A percentile compares a stretch with the other conserved stretches of the same genome.
Conservation (phyloP, 2,888 invertebrate species). For the Protula sp. region DNA sequence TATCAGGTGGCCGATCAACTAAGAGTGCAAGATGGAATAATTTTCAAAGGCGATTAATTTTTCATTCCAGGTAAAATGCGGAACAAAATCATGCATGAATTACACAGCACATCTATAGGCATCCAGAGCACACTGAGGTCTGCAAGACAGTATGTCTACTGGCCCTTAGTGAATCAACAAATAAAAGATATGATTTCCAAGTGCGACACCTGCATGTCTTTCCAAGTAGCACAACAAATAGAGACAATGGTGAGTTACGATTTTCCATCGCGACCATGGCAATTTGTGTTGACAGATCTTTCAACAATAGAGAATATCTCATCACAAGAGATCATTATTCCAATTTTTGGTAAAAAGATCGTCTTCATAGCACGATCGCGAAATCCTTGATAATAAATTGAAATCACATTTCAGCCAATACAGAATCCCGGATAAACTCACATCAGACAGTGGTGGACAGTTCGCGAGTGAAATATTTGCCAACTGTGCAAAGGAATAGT, state of each 20-base stretch:
- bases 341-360: constrained; percentile 6
- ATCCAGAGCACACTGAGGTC: too few species aligned
- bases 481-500: background rate
- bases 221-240: constrained; percentile 19
- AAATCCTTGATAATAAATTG: background rate
- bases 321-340: constrained; percentile 3
- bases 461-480: background rate
- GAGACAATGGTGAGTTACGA: constrained; percentile 5
- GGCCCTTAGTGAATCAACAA: background rate
- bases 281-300: background rate
- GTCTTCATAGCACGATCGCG: background rate
- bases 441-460: background rate
- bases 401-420: background rate
- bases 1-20: constrained; percentile 21
- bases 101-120: constrained; percentile 5
- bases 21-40: constrained; percentile 14
- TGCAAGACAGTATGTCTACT: too few species aligned
- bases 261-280: constrained; percentile 2
- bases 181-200: background rate
- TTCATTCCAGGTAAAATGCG: constrained; percentile 11
- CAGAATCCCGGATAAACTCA: background rate
- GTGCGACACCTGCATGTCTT: constrained; percentile 10
- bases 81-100: background rate
- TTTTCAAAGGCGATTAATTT: constrained; percentile 15
- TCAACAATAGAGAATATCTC: background rate